A percentile compares a stretch with the other conserved stretches of the same genome.
Evolutionary conservation across 2,113 vertebrate species (phyloP).

Genomic region (Lonchura striata): DNA sequence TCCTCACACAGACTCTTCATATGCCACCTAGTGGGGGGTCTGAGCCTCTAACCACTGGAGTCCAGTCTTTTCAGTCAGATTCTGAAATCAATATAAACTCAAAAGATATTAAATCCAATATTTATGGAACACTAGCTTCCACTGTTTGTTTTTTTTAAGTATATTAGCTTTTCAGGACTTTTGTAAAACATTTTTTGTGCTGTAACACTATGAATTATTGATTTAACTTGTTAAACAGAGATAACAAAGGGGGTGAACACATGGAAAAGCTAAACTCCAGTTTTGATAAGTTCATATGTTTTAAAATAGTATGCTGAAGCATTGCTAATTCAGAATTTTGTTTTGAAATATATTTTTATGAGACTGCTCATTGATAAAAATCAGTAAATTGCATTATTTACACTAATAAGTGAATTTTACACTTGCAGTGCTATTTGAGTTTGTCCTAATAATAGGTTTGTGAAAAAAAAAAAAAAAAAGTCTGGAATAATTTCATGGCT

Average conservation of each 20-base stretch:
- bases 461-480: neutral
- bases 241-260: neutral
- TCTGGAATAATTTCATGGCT: neutral
- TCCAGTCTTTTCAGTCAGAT: neutral
- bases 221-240: neutral
- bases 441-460: neutral
- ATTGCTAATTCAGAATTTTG: neutral
- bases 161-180: neutral
- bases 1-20: neutral
- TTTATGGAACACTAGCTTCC: neutral
- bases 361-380: neutral
- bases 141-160: neutral
- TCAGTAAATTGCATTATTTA: neutral
- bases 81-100: neutral
- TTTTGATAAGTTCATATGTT: neutral
- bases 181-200: neutral
- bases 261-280: neutral
- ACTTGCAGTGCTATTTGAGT: neutral
- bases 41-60: neutral
- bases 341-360: neutral
- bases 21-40: slow-evolving; percentile 34
- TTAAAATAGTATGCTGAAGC: neutral
- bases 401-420: neutral
- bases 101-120: neutral
- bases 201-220: neutral